A percentile compares a stretch with the other conserved stretches of the same genome.
These are phyloP conservation scores for Brachionus rubens DNA, from an alignment of 1,140 invertebrate species.

Conservation along the genomic window DNA sequence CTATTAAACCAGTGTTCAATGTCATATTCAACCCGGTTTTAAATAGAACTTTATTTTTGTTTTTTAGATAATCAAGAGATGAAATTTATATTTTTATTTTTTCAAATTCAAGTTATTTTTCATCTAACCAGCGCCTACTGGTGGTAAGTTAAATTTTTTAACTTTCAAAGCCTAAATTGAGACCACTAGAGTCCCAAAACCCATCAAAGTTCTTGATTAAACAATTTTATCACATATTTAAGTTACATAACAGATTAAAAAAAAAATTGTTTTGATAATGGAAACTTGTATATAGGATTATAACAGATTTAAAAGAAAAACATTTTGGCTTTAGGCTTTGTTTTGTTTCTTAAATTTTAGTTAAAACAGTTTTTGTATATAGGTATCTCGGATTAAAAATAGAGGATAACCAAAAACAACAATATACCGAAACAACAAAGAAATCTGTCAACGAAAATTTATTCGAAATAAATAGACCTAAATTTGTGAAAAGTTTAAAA, in stretches of 20 bases:
- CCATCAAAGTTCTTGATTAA: no score
- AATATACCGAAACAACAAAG: neutral
- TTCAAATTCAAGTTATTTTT: neutral
- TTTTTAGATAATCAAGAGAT: neutral
- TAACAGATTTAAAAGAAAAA: slow-evolving; percentile 14
- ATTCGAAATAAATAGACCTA: neutral
- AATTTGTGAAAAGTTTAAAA: neutral
- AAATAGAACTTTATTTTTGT: neutral
- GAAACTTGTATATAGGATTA: neutral
- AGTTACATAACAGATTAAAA: slow-evolving; percentile 1
- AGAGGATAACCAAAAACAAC: neutral
- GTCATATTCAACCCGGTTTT: slow-evolving; percentile 13
- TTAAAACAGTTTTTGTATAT: neutral
- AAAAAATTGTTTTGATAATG: slow-evolving; percentile 39
- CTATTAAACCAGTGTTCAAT: neutral
- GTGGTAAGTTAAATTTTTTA: slow-evolving; percentile 16
- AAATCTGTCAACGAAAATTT: neutral
- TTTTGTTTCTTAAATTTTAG: neutral
- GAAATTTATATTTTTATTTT: neutral
- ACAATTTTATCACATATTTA: neutral
- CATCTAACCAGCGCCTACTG: neutral
- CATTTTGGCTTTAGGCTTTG: neutral
- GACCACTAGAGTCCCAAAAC: no score
- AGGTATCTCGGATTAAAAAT: slow-evolving; percentile 40
- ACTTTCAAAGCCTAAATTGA: no score